Percentiles rank a stretch among this genome's conserved stretches.
Conservation (phyloP, 1,140 invertebrate species). For the Caenorhabditis brenneri region DNA sequence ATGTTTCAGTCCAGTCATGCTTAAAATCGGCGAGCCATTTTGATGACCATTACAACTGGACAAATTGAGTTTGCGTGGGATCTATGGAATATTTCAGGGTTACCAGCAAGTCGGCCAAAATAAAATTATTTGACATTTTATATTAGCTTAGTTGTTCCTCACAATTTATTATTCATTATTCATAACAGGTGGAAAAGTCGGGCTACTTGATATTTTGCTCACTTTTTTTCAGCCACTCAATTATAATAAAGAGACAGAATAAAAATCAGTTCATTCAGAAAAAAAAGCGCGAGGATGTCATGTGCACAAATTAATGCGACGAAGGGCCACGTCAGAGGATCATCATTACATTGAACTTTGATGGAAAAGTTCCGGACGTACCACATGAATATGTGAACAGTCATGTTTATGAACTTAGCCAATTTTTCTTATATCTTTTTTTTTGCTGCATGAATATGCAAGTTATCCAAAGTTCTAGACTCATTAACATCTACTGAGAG, state of each 20-base stretch:
- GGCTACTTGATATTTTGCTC: background rate
- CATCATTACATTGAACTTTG: slow-evolving; percentile 8
- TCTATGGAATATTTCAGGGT: background rate
- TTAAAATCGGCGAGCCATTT: background rate
- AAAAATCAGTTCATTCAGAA: background rate
- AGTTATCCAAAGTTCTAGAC: background rate
- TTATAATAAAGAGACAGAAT: background rate
- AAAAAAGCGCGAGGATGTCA: background rate
- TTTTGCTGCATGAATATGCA: background rate
- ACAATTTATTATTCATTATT: background rate
- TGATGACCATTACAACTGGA: background rate
- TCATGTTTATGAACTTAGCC: background rate
- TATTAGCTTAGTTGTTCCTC: background rate
- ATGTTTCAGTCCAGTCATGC: slow-evolving; percentile 25
- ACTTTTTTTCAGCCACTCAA: background rate
- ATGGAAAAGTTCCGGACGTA: background rate
- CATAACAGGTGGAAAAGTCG: background rate
- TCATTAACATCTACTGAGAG: background rate
- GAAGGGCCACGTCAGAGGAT: slow-evolving; percentile 1
- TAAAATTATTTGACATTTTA: background rate
- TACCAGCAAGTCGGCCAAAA: background rate
- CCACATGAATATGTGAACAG: slow-evolving; percentile 15
- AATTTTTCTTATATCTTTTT: background rate
- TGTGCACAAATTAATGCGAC: slow-evolving; percentile 3
- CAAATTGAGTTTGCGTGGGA: background rate